Base-by-base conservation (phyloP, 2,113 vertebrate species). In the Vulpes ferrilata region DNA sequence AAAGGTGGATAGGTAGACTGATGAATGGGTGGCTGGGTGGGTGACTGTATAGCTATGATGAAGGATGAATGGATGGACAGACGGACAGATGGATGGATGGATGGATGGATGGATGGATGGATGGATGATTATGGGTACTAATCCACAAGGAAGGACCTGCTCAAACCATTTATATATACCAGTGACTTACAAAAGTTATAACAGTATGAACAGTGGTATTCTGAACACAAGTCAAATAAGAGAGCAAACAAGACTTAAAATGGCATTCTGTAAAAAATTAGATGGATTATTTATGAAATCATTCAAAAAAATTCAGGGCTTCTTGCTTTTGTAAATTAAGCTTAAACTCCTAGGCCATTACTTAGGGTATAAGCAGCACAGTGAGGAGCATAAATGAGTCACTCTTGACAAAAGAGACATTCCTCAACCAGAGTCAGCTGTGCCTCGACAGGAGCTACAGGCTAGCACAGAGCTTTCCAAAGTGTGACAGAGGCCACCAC, bases 191-290 rank as follows among this genome's bases (percentile, higher is more conserved):
- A 71, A 74, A 82, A 69, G 82, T 82, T 30, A 35, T 20, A 76
- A 5, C 2, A 22, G 25, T 20, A 98, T 62, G n/a, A 91, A 86
- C 1, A 73, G 12, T 57, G n/a, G 22, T 53, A 4, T 55, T 80
- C 65, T 81, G 79, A 95, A 89, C 35, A 91, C 0, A 74, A 76
- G 90, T 43, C 93, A 95, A 90, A 62, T 6, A 69, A 73, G 73
- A 71, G 10, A 92, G 10, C 30, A 71, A 87, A 57, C 15, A n/a
- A 81, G 4, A 79, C 51, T 6, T 48, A 25, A 78, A 71, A 92
- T 48, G 2, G 65, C 69, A 82, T 51, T 51, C 67, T 20, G 8
- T 60, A 85, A 89, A 95, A 74, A 35, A 35, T 19, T 16, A 74
- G 92, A 85, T 38, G 27, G 25, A 76, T 88, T 35, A 48, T 64